Percentiles rank a stretch among this genome's conserved stretches.
Evolutionary conservation across 64 coral and sea anemone genomes (phyloP).

Genomic region (Pocillopora verrucosa): DNA sequence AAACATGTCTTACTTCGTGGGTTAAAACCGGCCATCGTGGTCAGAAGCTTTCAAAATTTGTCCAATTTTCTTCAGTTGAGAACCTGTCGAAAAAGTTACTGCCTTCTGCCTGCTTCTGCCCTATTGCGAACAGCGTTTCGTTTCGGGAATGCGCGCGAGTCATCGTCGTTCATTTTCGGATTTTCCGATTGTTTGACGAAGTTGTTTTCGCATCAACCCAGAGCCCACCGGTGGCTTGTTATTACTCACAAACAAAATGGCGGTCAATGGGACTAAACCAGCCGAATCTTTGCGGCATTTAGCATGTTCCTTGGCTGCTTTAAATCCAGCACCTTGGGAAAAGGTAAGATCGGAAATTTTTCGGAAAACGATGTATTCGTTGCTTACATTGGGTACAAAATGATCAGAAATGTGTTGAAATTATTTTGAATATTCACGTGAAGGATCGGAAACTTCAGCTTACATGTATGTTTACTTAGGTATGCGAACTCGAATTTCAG

Average conservation of each 20-base stretch:
- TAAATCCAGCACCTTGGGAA: constrained; percentile 92
- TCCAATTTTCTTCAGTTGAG: neutral
- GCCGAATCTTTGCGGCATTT: constrained; percentile 68
- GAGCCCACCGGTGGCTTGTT: neutral
- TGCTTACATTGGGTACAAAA: neutral
- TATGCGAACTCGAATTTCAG: too few species aligned
- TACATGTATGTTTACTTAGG: too few species aligned
- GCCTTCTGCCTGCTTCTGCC: too few species aligned
- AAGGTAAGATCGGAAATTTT: constrained; percentile 56
- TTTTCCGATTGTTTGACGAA: neutral
- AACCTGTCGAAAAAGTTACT: too few species aligned
- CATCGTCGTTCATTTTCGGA: too few species aligned
- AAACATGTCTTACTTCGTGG: neutral
- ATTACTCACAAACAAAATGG: constrained; percentile 64
- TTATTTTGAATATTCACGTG: too few species aligned
- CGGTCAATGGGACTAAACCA: constrained; percentile 52
- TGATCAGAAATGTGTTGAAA: too few species aligned
- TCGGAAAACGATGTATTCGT: neutral
- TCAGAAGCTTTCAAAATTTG: too few species aligned
- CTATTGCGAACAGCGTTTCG: too few species aligned
- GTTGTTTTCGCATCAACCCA: neutral
- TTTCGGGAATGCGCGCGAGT: too few species aligned
- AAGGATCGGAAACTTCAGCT: too few species aligned
- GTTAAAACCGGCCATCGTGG: neutral
- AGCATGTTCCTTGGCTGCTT: constrained; percentile 82